Evolutionary conservation across 2,797 vertebrate species (phyloP).

Genomic region (Heliangelus exortis): DNA sequence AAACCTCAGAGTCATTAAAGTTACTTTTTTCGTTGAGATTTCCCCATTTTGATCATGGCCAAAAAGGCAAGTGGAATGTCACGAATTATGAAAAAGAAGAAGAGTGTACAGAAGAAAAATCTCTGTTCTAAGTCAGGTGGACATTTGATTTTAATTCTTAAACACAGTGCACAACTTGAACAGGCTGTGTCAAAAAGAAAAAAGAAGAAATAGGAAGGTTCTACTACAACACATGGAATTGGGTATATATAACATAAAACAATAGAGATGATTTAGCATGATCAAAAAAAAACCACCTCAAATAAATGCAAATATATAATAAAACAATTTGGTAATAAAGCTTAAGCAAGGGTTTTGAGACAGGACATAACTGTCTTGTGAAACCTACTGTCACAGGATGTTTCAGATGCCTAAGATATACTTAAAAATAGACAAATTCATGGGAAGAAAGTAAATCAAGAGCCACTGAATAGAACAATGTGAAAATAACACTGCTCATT

Average conservation of each 20-base stretch:
- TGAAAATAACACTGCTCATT: background rate
- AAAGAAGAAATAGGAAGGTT: background rate
- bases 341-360: background rate
- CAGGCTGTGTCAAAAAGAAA: background rate
- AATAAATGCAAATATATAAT: background rate
- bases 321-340: background rate
- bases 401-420: background rate
- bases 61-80: conserved; percentile 8
- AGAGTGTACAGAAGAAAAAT: background rate
- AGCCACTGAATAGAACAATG: background rate
- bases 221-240: background rate
- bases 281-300: background rate
- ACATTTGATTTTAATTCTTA: conserved; percentile 1
- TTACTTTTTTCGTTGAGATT: background rate
- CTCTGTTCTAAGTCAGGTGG: background rate
- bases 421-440: background rate
- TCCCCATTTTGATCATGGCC: background rate
- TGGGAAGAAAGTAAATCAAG: background rate
- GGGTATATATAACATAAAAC: background rate
- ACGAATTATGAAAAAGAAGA: background rate
- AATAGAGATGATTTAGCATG: background rate
- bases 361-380: background rate
- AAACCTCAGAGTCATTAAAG: background rate
- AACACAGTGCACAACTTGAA: background rate
- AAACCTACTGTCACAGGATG: background rate